Conservation (phyloP, 1,140 invertebrate genomes). For the Euglossa dilemma region DNA sequence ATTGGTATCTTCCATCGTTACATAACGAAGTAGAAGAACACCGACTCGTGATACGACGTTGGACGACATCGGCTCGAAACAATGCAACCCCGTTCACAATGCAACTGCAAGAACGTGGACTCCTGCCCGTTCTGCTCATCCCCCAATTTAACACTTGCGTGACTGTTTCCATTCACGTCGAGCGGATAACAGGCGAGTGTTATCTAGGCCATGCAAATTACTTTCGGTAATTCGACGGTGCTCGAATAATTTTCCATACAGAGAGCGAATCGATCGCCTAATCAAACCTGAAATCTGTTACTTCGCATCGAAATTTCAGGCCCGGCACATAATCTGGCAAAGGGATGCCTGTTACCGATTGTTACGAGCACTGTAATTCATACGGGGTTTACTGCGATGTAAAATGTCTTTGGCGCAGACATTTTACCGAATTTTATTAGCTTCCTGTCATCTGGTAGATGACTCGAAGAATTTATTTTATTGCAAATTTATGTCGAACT, state of each 20-base stretch:
- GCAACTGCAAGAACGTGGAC: conserved; percentile 11
- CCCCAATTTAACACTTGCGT: conserved; percentile 38
- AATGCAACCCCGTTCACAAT: conserved; percentile 30
- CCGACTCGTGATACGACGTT: neutral
- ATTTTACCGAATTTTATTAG: neutral
- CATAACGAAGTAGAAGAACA: neutral
- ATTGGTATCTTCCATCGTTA: neutral
- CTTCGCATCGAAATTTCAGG: neutral
- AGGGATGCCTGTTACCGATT: neutral
- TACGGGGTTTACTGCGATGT: neutral
- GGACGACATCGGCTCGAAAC: conserved; percentile 37
- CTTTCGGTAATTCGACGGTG: conserved; percentile 37
- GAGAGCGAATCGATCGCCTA: neutral
- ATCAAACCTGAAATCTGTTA: neutral
- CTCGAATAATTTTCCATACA: conserved; percentile 18
- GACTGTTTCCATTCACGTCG: conserved; percentile 38
- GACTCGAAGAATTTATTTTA: neutral
- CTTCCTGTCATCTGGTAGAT: neutral
- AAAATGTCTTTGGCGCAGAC: too few relatives aligned
- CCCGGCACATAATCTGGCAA: too few relatives aligned
- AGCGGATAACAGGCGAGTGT: conserved; percentile 1
- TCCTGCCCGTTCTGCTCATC: neutral
- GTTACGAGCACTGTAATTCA: neutral
- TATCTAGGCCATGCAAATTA: conserved; percentile 50
- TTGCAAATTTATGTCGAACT: too few relatives aligned